Evolutionary conservation across 2,888 invertebrate genomes (phyloP), one percentile per base, ranked within the genome.

Genomic region (Salpingus planirostris): DNA sequence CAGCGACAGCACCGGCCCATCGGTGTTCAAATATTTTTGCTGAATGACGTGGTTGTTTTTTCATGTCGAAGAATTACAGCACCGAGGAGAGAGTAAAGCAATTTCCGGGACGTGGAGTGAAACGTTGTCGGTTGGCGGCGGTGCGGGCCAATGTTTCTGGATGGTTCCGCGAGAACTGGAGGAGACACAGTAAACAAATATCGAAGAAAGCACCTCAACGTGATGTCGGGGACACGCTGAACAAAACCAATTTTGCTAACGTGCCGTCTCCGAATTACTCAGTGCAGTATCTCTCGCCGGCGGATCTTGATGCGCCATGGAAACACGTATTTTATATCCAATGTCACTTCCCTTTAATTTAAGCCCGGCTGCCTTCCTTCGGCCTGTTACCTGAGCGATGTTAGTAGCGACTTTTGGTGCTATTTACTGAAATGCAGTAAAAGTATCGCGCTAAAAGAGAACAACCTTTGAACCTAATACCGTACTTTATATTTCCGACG

Each of bases 241-340:
- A 29, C 27, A 29, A 33, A 33, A 37, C 23, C 32, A 33, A 37
- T 33, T 37, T 37, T 29, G 23, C 23, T 27, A 33, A 33, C 29
- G 26, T 37, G 26, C 22, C 27, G 32, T 36, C 32, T 28, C 18
- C 32, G 29, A 32, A 32, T 36, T 32, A 36, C 29, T 37, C 29
- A 23, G 15, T 26, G 29, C 26, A 37, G 29, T 29, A 37, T 37
- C 37, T 18, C n/a, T 4, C 14, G 6, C 25, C 21, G 27, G 28
- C 28, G 24, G 18, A 36, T 31, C 27, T 31, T 26, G 29, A 29
- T 36, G 29, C 28, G 33, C 22, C 33, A 27, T 33, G 28, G 23
- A 24, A 30, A 38, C 30, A 30, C 33, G 35, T 35, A 33, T 33
- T 37, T 33, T 37, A 37, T 33, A 29, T 29, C 23, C 30, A 29